Base-by-base conservation (phyloP, 2,797 vertebrate genomes). In the Fistularia commersonii region DNA sequence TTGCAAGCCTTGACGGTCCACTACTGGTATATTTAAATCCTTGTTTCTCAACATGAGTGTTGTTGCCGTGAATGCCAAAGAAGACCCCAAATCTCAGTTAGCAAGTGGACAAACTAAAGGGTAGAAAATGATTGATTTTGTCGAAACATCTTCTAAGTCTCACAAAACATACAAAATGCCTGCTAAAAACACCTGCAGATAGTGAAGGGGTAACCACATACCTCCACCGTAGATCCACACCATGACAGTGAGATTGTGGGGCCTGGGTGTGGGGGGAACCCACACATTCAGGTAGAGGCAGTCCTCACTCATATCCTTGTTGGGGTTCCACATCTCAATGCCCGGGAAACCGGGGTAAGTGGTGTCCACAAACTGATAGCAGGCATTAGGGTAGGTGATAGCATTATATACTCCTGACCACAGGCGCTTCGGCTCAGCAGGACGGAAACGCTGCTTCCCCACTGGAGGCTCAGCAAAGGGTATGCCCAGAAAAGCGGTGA, bases 141-240 rank as follows among this genome's bases (percentile, higher is more conserved):
- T 23, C 2, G 9, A 10, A 9, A 11, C 5, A n/a, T 39, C 8
- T n/a, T 39, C 5, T 1, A 9, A 11, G 3, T 9, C 3, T 39
- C 9, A 39, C 11, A n/a, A 9, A 39, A 3, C 11, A 6, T 39
- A 1, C 11, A 1, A 39, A 11, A 39, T 39, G 38, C 38, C 9
- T 11, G 8, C 38, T 39, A 6, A 51, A 51, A 23, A 2, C 23
- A 23, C 23, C 23, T 23, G 23, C 4, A 4, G 23, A 4, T 2
- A 23, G 23, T 4, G 23, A 23, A 23, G 23, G 23, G 23, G 23
- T 23, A 23, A 57, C 5, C 11, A 8, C 32, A 37, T 94, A 70
- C 94, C 95, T 38, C 94, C 95, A 0, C 95, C 95, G 1, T 96
- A 98, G 82, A 98, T 94, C 95, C 95, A 98, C 8, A 96, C 90